These are phyloP conservation scores for Calliscelio sp. DNA, from an alignment of 2,888 invertebrate species.

Conservation along the genomic window DNA sequence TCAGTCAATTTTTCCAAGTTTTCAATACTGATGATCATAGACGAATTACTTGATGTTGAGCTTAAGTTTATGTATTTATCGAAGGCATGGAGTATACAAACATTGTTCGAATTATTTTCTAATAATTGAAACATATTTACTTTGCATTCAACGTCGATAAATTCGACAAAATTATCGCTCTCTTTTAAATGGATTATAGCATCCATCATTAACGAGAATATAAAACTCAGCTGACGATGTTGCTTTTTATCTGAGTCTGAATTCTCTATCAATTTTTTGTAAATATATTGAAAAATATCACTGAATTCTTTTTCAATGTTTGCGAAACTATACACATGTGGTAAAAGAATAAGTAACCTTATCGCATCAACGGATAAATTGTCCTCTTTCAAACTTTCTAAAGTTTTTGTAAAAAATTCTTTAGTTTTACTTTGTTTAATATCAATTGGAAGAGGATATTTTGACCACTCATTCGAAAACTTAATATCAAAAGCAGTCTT, in stretches of 20 bases:
- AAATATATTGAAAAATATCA: slow-evolving; percentile 71
- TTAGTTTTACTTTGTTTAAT: slow-evolving; percentile 81
- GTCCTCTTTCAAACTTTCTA: slow-evolving; percentile 75
- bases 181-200: slow-evolving; percentile 88
- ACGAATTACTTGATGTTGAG: slow-evolving; percentile 70
- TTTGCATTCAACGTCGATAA: slow-evolving; percentile 79
- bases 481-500: slow-evolving; percentile 89
- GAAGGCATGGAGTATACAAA: slow-evolving; percentile 78
- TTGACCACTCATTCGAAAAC: slow-evolving; percentile 88
- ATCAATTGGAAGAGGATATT: slow-evolving; percentile 87
- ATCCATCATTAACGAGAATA: slow-evolving; percentile 88
- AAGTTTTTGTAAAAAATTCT: slow-evolving; percentile 77
- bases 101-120: slow-evolving; percentile 76
- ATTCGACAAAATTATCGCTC: slow-evolving; percentile 86
- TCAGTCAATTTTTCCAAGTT: slow-evolving; percentile 74
- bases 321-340: slow-evolving; percentile 78
- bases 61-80: slow-evolving; percentile 80
- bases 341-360: slow-evolving; percentile 80
- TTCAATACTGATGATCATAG: slow-evolving; percentile 79
- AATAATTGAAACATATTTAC: no score
- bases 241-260: slow-evolving; percentile 47
- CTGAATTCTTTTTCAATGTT: not conserved
- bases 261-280: slow-evolving; percentile 73
- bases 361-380: slow-evolving; percentile 77
- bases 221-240: slow-evolving; percentile 76